phyloP scores from a whole-genome alignment of 2,113 vertebrate genomes.

The Garra rufa region DNA sequence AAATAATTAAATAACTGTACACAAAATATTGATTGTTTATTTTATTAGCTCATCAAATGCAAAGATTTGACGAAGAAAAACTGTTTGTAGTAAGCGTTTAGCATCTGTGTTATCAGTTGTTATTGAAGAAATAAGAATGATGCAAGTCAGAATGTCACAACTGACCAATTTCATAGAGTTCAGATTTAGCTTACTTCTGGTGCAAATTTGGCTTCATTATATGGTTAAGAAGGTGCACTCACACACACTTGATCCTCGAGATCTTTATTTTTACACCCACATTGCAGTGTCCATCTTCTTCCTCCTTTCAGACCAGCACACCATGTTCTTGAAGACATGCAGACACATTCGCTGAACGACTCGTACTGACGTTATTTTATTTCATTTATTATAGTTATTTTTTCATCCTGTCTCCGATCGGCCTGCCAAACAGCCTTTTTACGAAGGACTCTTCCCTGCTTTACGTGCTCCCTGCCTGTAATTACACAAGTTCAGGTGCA shows the following conservation, averaged over 20 bases:
- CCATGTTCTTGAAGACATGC: neutral
- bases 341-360: neutral
- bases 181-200: neutral
- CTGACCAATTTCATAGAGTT: neutral
- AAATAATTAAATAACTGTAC: too few species aligned
- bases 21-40: too few species aligned
- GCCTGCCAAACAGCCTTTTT: conserved; percentile 13
- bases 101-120: too few species aligned
- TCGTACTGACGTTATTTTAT: neutral
- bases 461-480: conserved; percentile 10
- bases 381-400: neutral
- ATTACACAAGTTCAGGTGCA: conserved; percentile 43
- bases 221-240: neutral
- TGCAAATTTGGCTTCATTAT: neutral
- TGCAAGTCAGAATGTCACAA: too few species aligned
- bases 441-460: neutral
- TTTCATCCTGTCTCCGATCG: neutral
- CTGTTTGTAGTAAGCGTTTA: too few species aligned
- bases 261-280: neutral
- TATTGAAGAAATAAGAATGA: too few species aligned
- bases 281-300: neutral
- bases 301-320: neutral
- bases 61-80: too few species aligned
- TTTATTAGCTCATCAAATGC: too few species aligned
- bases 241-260: neutral